phyloP scores from a whole-genome alignment of 37 sponge, comb jelly and placozoan genomes.

The Diacarnus erythraeanus region DNA sequence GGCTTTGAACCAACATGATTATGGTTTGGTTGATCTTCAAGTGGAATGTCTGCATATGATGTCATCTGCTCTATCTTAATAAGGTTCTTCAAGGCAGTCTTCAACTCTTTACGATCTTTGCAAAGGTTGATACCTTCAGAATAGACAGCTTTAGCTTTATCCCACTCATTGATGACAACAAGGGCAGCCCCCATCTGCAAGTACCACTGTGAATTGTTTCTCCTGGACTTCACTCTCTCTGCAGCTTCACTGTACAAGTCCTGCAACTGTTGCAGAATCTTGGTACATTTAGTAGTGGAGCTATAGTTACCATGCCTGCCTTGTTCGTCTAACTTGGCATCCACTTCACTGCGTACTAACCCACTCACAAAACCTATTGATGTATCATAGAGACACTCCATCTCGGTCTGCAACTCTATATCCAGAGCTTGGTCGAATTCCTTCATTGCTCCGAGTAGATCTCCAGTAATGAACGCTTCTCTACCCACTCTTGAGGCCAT shows the following conservation, averaged over 20 bases:
- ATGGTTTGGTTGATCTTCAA: constrained; percentile 3
- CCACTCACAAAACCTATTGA: constrained; percentile 48
- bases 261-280: constrained; percentile 31
- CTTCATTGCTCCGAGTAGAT: constrained; percentile 34
- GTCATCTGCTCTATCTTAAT: constrained; percentile 37
- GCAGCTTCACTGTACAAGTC: constrained; percentile 34
- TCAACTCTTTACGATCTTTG: constrained; percentile 44
- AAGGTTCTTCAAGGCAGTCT: constrained; percentile 39
- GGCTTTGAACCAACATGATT: neutral
- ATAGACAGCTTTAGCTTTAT: constrained; percentile 64
- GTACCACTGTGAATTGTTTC: constrained; percentile 52
- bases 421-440: constrained; percentile 62
- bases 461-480: constrained; percentile 36
- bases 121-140: constrained; percentile 63
- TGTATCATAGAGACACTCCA: constrained; percentile 55
- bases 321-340: neutral
- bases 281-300: constrained; percentile 1
- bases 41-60: constrained; percentile 25
- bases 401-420: constrained; percentile 53
- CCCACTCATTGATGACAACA: constrained; percentile 69
- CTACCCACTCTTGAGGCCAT: constrained; percentile 40
- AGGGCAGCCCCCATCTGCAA: constrained; percentile 69
- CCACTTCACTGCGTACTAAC: constrained; percentile 38
- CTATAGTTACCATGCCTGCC: neutral
- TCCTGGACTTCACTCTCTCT: neutral